These are phyloP conservation scores for Loxodonta africana DNA, from an alignment of 2,113 vertebrate genomes.

Conservation along the genomic window DNA sequence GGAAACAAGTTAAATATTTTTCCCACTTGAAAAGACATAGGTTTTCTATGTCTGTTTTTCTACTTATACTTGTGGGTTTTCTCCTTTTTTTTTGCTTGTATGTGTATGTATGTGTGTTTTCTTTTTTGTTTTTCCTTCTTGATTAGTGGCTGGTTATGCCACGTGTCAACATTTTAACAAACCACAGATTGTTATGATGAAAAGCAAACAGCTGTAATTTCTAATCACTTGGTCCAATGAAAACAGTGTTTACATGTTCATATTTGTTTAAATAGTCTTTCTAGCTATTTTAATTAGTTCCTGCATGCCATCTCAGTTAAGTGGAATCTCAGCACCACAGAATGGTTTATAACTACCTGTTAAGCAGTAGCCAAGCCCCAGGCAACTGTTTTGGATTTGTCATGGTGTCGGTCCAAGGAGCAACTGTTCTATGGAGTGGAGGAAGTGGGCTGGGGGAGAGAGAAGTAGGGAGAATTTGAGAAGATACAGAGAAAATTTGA, in stretches of 20 bases:
- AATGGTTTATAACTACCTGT: slow-evolving; percentile 64
- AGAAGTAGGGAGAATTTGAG: not conserved
- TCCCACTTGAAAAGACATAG: not conserved
- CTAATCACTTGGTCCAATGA: slow-evolving; percentile 7
- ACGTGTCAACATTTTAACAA: slow-evolving; percentile 54
- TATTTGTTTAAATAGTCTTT: slow-evolving; percentile 57
- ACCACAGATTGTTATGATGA: slow-evolving; percentile 42
- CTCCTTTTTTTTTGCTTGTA: not conserved
- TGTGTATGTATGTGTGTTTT: not conserved
- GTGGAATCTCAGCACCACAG: slow-evolving; percentile 36
- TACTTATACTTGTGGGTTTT: slow-evolving; percentile 4
- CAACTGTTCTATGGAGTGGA: not conserved
- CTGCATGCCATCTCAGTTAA: not conserved
- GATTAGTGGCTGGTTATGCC: slow-evolving; percentile 33
- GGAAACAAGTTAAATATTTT: slow-evolving; percentile 56
- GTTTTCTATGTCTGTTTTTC: slow-evolving; percentile 52
- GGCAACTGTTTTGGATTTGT: slow-evolving; percentile 46
- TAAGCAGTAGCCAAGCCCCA: slow-evolving; percentile 46
- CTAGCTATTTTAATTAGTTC: slow-evolving; percentile 60
- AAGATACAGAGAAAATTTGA: not conserved
- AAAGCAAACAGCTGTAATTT: slow-evolving; percentile 65
- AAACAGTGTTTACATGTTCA: slow-evolving; percentile 54
- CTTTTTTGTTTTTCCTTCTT: slow-evolving; percentile 17
- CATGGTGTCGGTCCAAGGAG: slow-evolving; percentile 33
- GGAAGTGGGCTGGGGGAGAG: not conserved